A percentile compares a stretch with the other conserved stretches of the same genome.
Evolutionary conservation across 2,113 vertebrate species (phyloP).

Genomic region (Paramisgurnus dabryanus): DNA sequence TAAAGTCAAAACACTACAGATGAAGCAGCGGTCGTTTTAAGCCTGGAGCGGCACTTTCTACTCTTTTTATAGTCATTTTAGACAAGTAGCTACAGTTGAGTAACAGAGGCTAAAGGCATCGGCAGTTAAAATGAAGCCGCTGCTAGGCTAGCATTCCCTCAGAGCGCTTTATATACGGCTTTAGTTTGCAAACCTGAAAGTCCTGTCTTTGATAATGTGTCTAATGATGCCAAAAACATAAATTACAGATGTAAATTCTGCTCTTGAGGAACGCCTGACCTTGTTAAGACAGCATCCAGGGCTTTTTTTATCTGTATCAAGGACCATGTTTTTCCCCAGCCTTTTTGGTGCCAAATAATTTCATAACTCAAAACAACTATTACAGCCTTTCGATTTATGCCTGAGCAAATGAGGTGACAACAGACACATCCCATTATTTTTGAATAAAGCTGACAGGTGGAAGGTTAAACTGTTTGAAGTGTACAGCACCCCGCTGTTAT

Average conservation of each 20-base stretch:
- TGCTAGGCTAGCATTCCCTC: background rate
- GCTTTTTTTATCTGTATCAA: slow-evolving; percentile 27
- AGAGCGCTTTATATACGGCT: slow-evolving; percentile 28
- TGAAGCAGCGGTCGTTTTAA: slow-evolving; percentile 36
- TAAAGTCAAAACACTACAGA: slow-evolving; percentile 39
- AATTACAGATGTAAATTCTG: slow-evolving; percentile 46
- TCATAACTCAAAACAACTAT: slow-evolving; percentile 58
- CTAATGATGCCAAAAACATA: slow-evolving; percentile 55
- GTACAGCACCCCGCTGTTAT: slow-evolving; percentile 41
- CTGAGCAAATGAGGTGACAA: slow-evolving; percentile 57
- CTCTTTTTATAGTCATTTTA: slow-evolving; percentile 1
- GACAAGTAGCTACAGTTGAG: slow-evolving; percentile 1
- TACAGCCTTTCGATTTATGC: slow-evolving; percentile 46
- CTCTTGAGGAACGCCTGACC: slow-evolving; percentile 43
- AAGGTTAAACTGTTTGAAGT: slow-evolving; percentile 56
- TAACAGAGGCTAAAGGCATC: slow-evolving; percentile 37
- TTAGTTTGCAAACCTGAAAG: slow-evolving; percentile 58
- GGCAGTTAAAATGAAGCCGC: slow-evolving; percentile 44
- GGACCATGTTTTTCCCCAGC: slow-evolving; percentile 3
- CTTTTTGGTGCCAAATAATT: slow-evolving; percentile 39
- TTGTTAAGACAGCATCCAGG: slow-evolving; percentile 41
- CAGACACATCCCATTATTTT: slow-evolving; percentile 49
- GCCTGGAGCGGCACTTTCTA: slow-evolving; percentile 41
- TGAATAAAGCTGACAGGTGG: slow-evolving; percentile 59
- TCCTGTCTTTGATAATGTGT: slow-evolving; percentile 61